Conservation (phyloP, 2,113 vertebrate species). For the Murina feae region DNA sequence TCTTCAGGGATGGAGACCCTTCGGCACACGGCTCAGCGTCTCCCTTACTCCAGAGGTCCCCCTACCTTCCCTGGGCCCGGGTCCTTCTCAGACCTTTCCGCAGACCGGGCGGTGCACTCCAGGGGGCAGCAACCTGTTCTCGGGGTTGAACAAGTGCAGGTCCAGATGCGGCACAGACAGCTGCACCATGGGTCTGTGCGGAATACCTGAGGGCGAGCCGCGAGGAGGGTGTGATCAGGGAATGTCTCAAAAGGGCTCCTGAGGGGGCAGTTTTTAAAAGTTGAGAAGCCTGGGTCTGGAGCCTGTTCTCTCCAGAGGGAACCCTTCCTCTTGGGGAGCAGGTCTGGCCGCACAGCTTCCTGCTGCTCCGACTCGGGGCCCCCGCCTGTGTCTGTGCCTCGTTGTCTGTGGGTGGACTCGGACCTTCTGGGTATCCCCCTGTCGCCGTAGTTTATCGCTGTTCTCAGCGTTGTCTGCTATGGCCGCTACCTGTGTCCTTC, state of each 20-base stretch:
- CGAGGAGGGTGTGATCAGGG: neutral
- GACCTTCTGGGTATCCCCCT: neutral
- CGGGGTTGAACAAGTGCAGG: neutral
- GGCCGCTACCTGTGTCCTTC: neutral
- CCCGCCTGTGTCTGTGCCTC: neutral
- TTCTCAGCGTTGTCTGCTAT: neutral
- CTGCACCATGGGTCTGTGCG: neutral
- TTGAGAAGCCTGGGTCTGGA: neutral
- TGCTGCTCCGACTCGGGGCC: neutral
- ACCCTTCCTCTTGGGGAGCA: neutral
- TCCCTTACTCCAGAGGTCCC: fast-evolving
- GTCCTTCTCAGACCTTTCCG: neutral
- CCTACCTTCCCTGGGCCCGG: neutral
- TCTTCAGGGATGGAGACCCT: neutral
- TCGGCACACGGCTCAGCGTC: neutral
- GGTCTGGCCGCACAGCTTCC: neutral
- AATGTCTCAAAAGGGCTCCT: neutral
- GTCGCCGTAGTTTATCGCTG: no score
- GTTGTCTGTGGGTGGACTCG: neutral
- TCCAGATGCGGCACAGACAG: neutral
- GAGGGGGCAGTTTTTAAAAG: neutral
- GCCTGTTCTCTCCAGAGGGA: neutral
- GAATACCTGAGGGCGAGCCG: neutral
- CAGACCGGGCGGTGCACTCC: neutral
- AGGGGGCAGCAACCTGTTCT: neutral